Conservation (phyloP, 2,797 vertebrate genomes). For the Spea hammondii region DNA sequence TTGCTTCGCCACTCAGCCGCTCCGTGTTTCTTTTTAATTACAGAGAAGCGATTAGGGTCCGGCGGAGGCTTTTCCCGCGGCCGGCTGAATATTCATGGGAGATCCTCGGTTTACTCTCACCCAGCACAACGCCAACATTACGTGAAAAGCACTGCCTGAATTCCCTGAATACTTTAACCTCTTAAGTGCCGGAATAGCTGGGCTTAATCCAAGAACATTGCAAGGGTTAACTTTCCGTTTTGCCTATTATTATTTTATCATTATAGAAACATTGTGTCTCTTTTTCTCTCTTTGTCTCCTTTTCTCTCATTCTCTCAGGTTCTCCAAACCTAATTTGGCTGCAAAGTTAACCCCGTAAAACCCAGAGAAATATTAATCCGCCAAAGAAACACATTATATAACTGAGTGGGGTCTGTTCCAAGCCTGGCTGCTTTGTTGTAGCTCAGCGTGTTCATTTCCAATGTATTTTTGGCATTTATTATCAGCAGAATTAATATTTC, state of each 20-base stretch:
- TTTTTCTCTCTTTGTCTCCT: too few species aligned
- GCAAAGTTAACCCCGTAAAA: background rate
- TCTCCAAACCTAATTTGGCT: too few species aligned
- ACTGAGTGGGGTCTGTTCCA: background rate
- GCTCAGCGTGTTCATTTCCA: background rate
- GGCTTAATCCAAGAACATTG: too few species aligned
- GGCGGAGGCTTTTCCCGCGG: background rate
- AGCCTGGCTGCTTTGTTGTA: conserved; percentile 8
- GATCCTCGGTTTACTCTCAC: background rate
- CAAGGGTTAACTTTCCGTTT: too few species aligned
- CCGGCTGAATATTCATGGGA: background rate
- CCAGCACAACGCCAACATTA: too few species aligned
- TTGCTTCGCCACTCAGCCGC: conserved; percentile 13
- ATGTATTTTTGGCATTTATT: conserved; percentile 26
- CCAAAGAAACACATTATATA: background rate
- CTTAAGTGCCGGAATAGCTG: too few species aligned
- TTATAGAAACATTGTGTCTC: too few species aligned
- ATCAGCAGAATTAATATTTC: conserved; percentile 13
- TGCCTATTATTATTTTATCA: too few species aligned
- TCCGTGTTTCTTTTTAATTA: conserved; percentile 10
- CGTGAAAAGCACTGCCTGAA: too few species aligned
- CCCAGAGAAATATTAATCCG: background rate
- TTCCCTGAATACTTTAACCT: too few species aligned
- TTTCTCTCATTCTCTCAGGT: too few species aligned
- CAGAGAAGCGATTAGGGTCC: background rate